Conservation (phyloP, 2,113 vertebrate species). For the Anarrhichthys ocellatus region DNA sequence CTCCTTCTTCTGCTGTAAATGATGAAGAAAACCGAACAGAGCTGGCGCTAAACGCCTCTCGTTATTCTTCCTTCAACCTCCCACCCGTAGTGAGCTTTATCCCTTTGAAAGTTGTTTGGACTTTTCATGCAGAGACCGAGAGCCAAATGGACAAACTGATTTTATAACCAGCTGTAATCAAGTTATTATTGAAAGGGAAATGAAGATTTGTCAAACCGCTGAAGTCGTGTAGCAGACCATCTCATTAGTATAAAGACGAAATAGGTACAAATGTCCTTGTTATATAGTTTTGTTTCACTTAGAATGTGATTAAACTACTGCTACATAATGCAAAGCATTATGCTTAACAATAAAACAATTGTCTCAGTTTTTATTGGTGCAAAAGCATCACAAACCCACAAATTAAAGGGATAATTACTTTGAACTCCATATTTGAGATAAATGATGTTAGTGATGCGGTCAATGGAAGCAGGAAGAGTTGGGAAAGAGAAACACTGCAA, state of each 20-base stretch:
- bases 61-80: background rate
- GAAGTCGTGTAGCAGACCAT: background rate
- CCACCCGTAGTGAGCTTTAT: background rate
- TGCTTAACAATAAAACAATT: background rate
- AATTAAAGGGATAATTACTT: no score
- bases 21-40: conserved; percentile 4
- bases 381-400: background rate
- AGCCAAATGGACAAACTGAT: background rate
- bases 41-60: background rate
- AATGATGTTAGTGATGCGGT: background rate
- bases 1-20: conserved; percentile 2
- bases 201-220: background rate
- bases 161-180: background rate
- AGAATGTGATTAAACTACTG: background rate
- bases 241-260: background rate
- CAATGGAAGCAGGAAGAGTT: background rate
- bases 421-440: background rate
- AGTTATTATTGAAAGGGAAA: background rate
- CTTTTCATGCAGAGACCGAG: background rate
- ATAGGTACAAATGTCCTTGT: background rate
- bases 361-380: background rate
- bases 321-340: background rate
- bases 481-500: background rate
- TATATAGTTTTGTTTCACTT: background rate
- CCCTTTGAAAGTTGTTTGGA: conserved; percentile 1